These are phyloP conservation scores for Cheirogaleus major DNA, from an alignment of 2,797 vertebrate species.

Conservation along the genomic window DNA sequence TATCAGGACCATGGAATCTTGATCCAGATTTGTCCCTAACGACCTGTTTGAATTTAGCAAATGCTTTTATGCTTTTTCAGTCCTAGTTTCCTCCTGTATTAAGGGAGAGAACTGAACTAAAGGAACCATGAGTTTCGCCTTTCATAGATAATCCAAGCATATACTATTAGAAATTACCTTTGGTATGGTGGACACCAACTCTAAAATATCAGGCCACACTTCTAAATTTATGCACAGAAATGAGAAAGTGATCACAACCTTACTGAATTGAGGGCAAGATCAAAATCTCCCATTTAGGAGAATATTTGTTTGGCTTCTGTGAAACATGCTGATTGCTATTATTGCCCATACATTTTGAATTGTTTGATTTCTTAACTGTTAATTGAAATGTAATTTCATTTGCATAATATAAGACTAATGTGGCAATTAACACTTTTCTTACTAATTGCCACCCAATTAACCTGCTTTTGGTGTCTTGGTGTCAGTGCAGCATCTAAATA, in stretches of 20 bases:
- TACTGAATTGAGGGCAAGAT: neutral
- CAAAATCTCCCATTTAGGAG: neutral
- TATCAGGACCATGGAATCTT: neutral
- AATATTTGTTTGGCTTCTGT: constrained; percentile 49
- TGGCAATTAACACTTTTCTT: constrained; percentile 82
- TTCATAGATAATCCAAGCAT: neutral
- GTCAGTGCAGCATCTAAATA: constrained; percentile 78
- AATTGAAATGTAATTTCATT: constrained; percentile 78
- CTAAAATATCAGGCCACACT: neutral
- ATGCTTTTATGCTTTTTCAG: neutral
- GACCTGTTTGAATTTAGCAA: neutral
- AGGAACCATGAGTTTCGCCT: neutral
- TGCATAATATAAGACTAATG: constrained; percentile 75
- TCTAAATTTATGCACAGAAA: constrained; percentile 33
- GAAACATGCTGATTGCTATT: constrained; percentile 52
- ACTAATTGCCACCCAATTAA: constrained; percentile 85
- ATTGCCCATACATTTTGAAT: constrained; percentile 63
- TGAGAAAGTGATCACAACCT: neutral
- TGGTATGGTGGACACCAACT: neutral
- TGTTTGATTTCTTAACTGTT: constrained; percentile 68
- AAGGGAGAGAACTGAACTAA: neutral
- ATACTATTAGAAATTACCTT: neutral
- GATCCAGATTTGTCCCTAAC: neutral
- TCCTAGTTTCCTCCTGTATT: neutral
- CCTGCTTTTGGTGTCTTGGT: constrained; percentile 74